Base-by-base conservation (phyloP, 2,797 vertebrate species). In the Anguilla anguilla region DNA sequence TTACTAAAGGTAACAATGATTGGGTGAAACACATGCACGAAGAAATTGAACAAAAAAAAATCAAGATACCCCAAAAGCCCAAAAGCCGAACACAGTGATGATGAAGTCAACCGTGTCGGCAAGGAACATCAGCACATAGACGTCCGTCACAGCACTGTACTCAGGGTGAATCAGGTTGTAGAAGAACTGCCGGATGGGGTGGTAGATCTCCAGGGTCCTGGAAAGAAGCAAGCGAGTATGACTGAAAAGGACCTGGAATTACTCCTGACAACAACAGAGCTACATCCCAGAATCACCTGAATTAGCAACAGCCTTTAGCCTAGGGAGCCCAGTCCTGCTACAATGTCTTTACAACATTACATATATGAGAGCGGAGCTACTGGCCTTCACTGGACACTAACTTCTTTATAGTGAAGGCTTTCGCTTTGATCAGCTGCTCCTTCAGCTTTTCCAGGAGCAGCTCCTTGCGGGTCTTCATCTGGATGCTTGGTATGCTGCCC, bases 81-180 rank as follows among this genome's bases (percentile, higher is more conserved):
- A 97, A 94, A 99, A 99, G 90, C 98, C 98, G 89, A 99, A 99
- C 88, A 99, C 98, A 4, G 98, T 99, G 95, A 99, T 97, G 95
- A 99, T 98, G 93, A 99, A 99, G 94, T 99, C 98, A 7, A 99
- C 97, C 0, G 98, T 99, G 92, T 99, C 99, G 0, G 98, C 97
- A 59, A 99, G 96, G 94, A 99, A 99, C 99, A 99, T 99, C 91
- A 99, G 94, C 89, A 99, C 99, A 0, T 99, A 99, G 85, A 99
- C 98, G 6, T 99, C 98, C 0, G 98, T 99, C 92, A 99, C 99
- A 0, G 99, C 98, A 3, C 98, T 99, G 95, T 99, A 99, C 92
- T 99, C 99, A 0, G 99, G 98, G 88, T 99, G 98, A 94, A 99
- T 98, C 91, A 99, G 96, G 92, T 99, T 96, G 87, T 98, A 98